These are phyloP conservation scores for Caenorhabditis tropicalis DNA, from an alignment of 1,140 invertebrate genomes.

Conservation along the genomic window DNA sequence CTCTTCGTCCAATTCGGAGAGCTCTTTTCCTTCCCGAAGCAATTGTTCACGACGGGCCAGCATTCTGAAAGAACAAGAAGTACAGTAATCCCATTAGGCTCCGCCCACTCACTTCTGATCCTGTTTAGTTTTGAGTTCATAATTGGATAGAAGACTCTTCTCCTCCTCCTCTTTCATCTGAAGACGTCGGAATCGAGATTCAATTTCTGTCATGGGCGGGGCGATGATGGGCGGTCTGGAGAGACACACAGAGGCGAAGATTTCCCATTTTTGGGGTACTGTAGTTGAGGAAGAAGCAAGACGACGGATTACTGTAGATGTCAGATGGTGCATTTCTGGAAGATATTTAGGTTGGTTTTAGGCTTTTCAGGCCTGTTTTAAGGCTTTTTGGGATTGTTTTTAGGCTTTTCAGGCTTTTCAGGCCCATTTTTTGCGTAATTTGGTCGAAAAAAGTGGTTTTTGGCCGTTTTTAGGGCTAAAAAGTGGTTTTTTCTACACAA, in stretches of 20 bases:
- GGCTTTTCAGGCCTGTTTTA: too few species aligned
- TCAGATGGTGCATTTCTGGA: background rate
- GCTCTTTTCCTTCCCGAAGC: constrained; percentile 66
- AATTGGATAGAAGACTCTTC: constrained; percentile 61
- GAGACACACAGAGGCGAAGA: constrained; percentile 59
- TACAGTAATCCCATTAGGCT: too few species aligned
- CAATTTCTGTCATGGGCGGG: constrained; percentile 63
- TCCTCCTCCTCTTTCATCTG: constrained; percentile 58
- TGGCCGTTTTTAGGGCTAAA: too few species aligned
- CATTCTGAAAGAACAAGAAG: constrained; percentile 62
- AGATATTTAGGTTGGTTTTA: too few species aligned
- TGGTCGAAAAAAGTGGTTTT: too few species aligned
- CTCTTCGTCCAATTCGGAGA: constrained; percentile 68
- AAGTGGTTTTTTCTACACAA: too few species aligned
- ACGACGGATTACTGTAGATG: background rate
- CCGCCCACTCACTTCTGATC: constrained; percentile 63
- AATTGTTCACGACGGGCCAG: constrained; percentile 62
- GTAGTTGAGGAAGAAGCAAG: background rate
- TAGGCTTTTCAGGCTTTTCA: too few species aligned
- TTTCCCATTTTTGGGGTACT: constrained; percentile 54
- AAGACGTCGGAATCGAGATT: constrained; percentile 45
- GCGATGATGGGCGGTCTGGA: constrained; percentile 61
- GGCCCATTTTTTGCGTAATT: too few species aligned
- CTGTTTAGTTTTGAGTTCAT: constrained; percentile 62
- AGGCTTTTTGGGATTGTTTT: too few species aligned